Percentiles rank a stretch among this genome's conserved stretches.
Conservation (phyloP, 2,888 invertebrate genomes). For the Sicus ferrugineus region DNA sequence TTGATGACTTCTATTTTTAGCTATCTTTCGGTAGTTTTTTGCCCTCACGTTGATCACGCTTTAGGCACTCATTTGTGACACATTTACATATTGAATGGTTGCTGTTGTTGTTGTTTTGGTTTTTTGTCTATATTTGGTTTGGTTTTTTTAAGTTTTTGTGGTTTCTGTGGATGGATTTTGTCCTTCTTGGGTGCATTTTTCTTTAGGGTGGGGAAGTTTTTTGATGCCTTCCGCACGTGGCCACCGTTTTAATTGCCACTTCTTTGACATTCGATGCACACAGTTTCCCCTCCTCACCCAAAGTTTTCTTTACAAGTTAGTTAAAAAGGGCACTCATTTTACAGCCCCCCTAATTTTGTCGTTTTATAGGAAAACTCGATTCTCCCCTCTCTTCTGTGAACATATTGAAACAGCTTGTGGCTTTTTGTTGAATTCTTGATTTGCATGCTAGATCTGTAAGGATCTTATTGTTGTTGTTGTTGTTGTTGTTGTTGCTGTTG, state of each 20-base stretch:
- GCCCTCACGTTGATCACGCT: not conserved
- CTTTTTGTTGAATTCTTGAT: conserved; percentile 1
- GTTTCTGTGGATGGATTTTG: not conserved
- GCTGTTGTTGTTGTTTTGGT: not conserved
- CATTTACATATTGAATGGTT: conserved; percentile 56
- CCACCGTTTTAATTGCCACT: conserved; percentile 38
- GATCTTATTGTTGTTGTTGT: not conserved
- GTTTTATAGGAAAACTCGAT: not conserved
- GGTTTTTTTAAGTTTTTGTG: not conserved
- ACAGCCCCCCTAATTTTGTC: not conserved
- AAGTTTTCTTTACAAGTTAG: not conserved
- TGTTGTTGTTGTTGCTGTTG: not conserved
- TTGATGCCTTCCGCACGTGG: not conserved
- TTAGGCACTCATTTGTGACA: conserved; percentile 60
- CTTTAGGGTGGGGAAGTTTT: not conserved
- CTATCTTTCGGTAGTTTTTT: not conserved
- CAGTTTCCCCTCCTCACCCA: conserved; percentile 21
- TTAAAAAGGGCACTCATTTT: no score
- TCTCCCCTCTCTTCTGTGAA: not conserved
- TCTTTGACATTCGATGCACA: conserved; percentile 51
- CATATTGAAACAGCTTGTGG: conserved; percentile 25
- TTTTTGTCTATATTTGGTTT: conserved; percentile 16
- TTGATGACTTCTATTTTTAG: conserved; percentile 22
- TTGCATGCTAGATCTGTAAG: conserved; percentile 15
- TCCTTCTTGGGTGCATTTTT: conserved; percentile 8